Evolutionary conservation across 1,140 invertebrate genomes (phyloP), one percentile per base, ranked within the genome.

Genomic region (Drosophila kikkawai): DNA sequence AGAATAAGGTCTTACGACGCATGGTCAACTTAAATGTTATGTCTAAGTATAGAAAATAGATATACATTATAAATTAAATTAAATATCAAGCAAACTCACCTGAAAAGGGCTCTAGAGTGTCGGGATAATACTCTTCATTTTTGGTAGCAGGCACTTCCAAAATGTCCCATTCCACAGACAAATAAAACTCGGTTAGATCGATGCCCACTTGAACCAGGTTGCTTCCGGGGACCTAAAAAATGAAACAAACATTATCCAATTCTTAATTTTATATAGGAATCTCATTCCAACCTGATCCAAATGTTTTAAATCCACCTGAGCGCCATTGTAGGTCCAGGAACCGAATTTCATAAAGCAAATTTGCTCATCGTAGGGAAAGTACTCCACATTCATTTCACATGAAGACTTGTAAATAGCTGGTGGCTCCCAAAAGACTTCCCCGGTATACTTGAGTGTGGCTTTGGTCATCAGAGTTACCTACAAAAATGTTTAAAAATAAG

Each of bases 321-420:
- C 95, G 4, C 97, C 97, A 92, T 98, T 97, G 93, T 97, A 98
- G 12, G 98, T 99, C 98, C 98, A 99, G 0, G 98, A 98, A 11
- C 98, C 98, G 86, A 99, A 99, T 93, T 98, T 98, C 97, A 99
- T 98, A 75, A 96, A 95, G 92, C 98, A 99, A 56, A 96, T 97
- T 93, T 99, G 98, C 82, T 97, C 96, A 91, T 99, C 97, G 88
- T 98, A 99, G 1, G 97, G 97, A 91, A 98, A 99, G 93, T 98
- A 99, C 92, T 99, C 97, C 0, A 99, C 96, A 91, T 97, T 97
- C 75, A 98, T 98, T 93, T 98, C 96, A 90, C 99, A 99, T 0
- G 98, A 99, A 29, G 98, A 99, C 93, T 99, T 99, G 94, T 99
- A 99, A 93, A 99, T 99, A 0, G 98, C 99, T 1, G 99, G 99